These are phyloP conservation scores for Ferrisia virgata DNA, from an alignment of 2,888 invertebrate species.

Conservation along the genomic window DNA sequence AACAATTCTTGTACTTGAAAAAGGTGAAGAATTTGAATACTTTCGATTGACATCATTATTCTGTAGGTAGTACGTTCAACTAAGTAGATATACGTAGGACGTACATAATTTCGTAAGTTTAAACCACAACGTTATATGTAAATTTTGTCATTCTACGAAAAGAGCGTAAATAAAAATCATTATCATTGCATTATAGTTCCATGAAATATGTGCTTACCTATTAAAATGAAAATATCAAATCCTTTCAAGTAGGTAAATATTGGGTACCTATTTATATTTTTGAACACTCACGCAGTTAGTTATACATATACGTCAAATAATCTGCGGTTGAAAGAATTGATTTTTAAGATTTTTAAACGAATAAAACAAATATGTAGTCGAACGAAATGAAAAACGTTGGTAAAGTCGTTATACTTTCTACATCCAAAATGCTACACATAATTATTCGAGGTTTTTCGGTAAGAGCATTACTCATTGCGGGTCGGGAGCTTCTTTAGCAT, in stretches of 20 bases:
- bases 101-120: background rate
- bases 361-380: background rate
- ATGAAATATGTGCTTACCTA: background rate
- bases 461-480: constrained; percentile 46
- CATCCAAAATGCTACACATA: background rate
- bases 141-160: background rate
- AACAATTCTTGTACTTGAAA: too few relatives aligned
- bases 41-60: background rate
- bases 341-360: background rate
- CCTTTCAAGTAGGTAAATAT: too few relatives aligned
- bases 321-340: background rate
- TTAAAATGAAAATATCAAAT: too few relatives aligned
- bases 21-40: background rate
- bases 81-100: too few relatives aligned
- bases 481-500: constrained; percentile 56
- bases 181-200: background rate
- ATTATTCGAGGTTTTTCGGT: background rate
- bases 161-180: background rate
- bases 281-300: too few relatives aligned
- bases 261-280: background rate
- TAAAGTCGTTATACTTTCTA: background rate
- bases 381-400: background rate
- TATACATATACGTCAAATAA: background rate
- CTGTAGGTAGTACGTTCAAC: background rate
- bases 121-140: background rate